Percentiles rank a stretch among this genome's conserved stretches.
Evolutionary conservation across 2,113 vertebrate species (phyloP).

Genomic region (Thunnus maccoyii): DNA sequence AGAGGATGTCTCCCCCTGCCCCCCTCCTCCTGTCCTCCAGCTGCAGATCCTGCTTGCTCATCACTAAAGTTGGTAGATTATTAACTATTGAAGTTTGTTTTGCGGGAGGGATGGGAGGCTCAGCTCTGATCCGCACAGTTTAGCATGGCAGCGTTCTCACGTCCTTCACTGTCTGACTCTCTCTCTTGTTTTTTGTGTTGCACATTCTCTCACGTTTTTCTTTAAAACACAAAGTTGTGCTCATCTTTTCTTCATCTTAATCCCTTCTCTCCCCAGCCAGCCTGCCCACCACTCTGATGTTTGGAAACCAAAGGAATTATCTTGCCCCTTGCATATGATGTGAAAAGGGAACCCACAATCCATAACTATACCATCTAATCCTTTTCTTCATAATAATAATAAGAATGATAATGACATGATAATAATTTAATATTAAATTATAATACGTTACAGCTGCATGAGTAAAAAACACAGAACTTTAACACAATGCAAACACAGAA

Average conservation of each 20-base stretch:
- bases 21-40: conserved; percentile 5
- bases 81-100: conserved; percentile 42
- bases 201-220: conserved; percentile 10
- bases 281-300: no score
- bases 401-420: no score
- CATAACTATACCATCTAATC: no score
- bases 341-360: no score
- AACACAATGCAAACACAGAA: no score
- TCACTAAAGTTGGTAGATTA: conserved; percentile 42
- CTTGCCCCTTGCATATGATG: no score
- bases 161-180: conserved; percentile 36
- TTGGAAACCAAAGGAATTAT: no score
- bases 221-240: conserved; percentile 1
- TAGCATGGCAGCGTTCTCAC: conserved; percentile 44
- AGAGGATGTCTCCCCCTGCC: not conserved
- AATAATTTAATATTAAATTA: no score
- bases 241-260: conserved; percentile 1
- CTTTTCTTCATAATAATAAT: no score
- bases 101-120: conserved; percentile 23
- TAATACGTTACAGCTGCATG: no score
- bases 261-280: not conserved
- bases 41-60: conserved; percentile 47
- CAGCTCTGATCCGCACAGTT: conserved; percentile 41
- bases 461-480: no score
- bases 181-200: not conserved